These are phyloP conservation scores for Stenodera caucasica DNA, from an alignment of 2,888 invertebrate genomes.

Conservation along the genomic window DNA sequence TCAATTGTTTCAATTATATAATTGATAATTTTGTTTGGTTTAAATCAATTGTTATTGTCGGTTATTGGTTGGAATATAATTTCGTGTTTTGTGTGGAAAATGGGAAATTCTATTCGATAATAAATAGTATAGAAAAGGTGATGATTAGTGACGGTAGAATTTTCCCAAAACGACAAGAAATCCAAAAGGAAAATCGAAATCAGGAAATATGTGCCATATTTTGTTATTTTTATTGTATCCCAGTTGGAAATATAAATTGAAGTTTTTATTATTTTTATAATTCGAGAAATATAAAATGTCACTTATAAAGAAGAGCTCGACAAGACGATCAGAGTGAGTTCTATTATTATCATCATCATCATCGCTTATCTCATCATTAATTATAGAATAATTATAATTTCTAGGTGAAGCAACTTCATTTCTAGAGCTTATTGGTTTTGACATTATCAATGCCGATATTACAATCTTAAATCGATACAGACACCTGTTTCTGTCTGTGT, in stretches of 20 bases:
- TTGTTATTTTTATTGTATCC: slow-evolving; percentile 39
- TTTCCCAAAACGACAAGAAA: not conserved
- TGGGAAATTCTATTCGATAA: too few relatives aligned
- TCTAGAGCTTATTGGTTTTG: slow-evolving; percentile 16
- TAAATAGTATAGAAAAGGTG: too few relatives aligned
- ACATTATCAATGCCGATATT: slow-evolving; percentile 20
- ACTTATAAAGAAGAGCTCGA: slow-evolving; percentile 51
- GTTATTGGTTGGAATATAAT: too few relatives aligned
- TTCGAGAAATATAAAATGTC: slow-evolving; percentile 45
- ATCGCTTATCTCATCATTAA: not conserved
- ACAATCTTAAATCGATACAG: not conserved
- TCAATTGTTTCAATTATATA: too few relatives aligned
- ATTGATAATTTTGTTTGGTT: too few relatives aligned
- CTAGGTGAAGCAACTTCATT: not conserved
- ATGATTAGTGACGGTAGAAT: not conserved
- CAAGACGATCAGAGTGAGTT: slow-evolving; percentile 57
- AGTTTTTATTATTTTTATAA: slow-evolving; percentile 27
- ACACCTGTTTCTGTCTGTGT: not conserved
- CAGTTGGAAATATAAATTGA: slow-evolving; percentile 50
- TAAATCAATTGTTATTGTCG: too few relatives aligned
- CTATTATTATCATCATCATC: not conserved
- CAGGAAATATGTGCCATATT: slow-evolving; percentile 41
- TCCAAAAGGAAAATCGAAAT: not conserved
- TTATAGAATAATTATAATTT: not conserved
- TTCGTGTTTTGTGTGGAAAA: too few relatives aligned